These are phyloP conservation scores for Tupiocoris notatus DNA, from an alignment of 2,888 invertebrate species.

Conservation along the genomic window DNA sequence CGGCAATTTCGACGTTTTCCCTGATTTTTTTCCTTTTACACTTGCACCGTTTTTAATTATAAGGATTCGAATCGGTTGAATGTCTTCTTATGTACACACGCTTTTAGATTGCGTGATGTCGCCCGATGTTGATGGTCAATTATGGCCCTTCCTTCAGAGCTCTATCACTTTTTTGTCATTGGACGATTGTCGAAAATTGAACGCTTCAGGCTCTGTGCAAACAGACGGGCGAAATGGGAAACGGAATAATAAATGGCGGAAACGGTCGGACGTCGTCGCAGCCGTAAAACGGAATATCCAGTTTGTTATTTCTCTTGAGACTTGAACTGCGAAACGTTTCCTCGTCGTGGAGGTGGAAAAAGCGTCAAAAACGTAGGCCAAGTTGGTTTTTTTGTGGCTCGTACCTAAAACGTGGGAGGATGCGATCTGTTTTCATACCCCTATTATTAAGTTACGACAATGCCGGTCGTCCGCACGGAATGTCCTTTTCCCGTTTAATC, in stretches of 20 bases:
- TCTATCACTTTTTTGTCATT: too few species aligned
- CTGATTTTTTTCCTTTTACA: too few species aligned
- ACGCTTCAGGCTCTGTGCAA: too few species aligned
- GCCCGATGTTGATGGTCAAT: too few species aligned
- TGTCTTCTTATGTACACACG: too few species aligned
- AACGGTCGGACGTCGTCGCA: not conserved
- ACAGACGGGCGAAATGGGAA: not conserved
- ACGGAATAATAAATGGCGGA: not conserved
- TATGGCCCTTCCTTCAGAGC: too few species aligned
- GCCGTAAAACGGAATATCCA: constrained; percentile 2
- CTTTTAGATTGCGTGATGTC: too few species aligned
- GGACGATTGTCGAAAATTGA: too few species aligned
- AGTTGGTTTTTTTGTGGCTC: not conserved
- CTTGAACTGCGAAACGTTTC: constrained; percentile 1
- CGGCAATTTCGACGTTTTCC: too few species aligned
- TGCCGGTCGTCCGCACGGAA: not conserved
- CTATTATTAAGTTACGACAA: not conserved
- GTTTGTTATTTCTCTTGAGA: not conserved
- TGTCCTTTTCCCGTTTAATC: not conserved
- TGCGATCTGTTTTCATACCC: constrained; percentile 9
- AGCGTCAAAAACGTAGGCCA: not conserved
- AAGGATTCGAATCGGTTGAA: too few species aligned
- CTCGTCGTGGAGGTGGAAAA: constrained; percentile 2
- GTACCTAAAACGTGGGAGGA: constrained; percentile 20
- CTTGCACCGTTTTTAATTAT: too few species aligned